Percentiles rank a stretch among this genome's conserved stretches.
These are phyloP conservation scores for Hystrix brachyura DNA, from an alignment of 2,113 vertebrate species.

Conservation along the genomic window DNA sequence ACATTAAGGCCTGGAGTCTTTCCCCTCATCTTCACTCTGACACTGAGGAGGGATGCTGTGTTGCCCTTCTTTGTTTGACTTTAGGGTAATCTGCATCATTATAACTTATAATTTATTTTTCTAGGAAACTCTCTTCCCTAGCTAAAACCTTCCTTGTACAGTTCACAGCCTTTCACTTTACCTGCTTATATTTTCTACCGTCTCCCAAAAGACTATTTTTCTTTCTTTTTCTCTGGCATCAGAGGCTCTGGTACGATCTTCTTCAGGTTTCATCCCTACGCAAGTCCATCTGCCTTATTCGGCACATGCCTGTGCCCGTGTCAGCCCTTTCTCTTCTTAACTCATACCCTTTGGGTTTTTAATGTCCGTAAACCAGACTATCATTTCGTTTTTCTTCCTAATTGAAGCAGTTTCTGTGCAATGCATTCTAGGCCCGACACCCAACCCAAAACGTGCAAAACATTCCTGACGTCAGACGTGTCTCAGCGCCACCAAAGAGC, in stretches of 20 bases:
- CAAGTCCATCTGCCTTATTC: neutral
- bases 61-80: neutral
- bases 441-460: neutral
- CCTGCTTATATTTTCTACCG: neutral
- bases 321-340: neutral
- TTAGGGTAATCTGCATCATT: neutral
- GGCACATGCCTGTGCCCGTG: neutral
- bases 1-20: neutral
- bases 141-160: neutral
- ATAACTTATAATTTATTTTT: slow-evolving; percentile 10
- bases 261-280: neutral
- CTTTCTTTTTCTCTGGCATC: neutral
- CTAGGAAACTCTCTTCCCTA: slow-evolving; percentile 10
- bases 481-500: neutral
- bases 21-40: neutral
- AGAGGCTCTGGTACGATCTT: neutral
- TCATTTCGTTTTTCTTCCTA: slow-evolving; percentile 30
- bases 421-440: neutral
- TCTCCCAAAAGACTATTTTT: neutral
- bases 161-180: neutral
- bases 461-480: neutral
- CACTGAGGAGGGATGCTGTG: neutral
- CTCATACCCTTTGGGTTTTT: neutral
- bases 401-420: neutral
- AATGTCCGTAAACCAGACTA: neutral